These are phyloP conservation scores for Hemicrepidius hirtus DNA, from an alignment of 2,888 invertebrate species.

Conservation along the genomic window DNA sequence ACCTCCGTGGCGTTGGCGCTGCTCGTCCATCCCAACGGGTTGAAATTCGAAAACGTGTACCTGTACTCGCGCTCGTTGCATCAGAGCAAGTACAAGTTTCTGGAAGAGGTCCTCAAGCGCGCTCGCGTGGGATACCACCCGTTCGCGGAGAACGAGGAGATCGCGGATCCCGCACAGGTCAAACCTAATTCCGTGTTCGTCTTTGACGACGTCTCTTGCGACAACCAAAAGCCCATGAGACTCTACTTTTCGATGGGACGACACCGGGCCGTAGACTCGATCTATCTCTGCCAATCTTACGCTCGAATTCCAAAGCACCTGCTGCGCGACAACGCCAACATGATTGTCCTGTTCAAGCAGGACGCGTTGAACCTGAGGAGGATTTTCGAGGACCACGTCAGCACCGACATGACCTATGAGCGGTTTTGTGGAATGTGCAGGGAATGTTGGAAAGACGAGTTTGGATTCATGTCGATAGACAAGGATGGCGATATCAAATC, in stretches of 20 bases:
- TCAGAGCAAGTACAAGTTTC: constrained; percentile 59
- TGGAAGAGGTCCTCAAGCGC: constrained; percentile 50
- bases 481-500: background rate
- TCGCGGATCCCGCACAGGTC: constrained; percentile 50
- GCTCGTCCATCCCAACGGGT: constrained; percentile 19
- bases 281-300: constrained; percentile 65
- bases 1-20: background rate
- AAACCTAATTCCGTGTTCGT: constrained; percentile 63
- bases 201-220: constrained; percentile 67
- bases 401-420: background rate
- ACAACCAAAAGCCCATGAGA: constrained; percentile 61
- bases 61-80: constrained; percentile 59
- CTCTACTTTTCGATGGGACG: constrained; percentile 64
- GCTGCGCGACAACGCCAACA: constrained; percentile 66
- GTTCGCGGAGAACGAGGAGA: background rate
- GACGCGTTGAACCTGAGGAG: constrained; percentile 10
- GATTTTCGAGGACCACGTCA: background rate
- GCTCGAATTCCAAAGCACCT: constrained; percentile 65
- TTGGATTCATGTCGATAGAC: background rate
- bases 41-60: constrained; percentile 65
- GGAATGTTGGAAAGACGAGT: background rate
- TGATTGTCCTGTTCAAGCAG: constrained; percentile 64
- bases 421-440: constrained; percentile 1
- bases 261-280: constrained; percentile 64
- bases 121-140: constrained; percentile 53